Evolutionary conservation across 2,797 vertebrate species (phyloP).

Genomic region (Poecilia velifera): DNA sequence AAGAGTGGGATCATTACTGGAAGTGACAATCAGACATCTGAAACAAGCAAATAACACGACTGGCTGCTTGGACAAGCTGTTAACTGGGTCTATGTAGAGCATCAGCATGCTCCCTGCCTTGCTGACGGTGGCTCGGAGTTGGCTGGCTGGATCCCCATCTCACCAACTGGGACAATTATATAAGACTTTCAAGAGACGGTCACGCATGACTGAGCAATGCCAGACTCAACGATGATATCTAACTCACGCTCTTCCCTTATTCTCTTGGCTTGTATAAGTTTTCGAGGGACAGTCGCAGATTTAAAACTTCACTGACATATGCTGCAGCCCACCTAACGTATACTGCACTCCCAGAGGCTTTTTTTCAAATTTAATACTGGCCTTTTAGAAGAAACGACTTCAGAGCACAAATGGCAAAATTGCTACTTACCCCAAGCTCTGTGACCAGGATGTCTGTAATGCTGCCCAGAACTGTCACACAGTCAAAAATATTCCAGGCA

Average conservation of each 20-base stretch:
- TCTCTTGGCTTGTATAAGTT: slow-evolving; percentile 43
- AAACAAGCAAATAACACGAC: slow-evolving; percentile 32
- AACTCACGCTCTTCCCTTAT: slow-evolving; percentile 50
- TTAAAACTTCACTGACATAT: slow-evolving; percentile 30
- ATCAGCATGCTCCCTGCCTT: slow-evolving; percentile 44
- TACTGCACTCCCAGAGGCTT: neutral
- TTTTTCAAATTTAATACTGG: slow-evolving; percentile 10
- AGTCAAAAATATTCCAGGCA: slow-evolving; percentile 98
- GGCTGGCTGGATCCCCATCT: slow-evolving; percentile 46
- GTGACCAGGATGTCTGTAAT: slow-evolving; percentile 98
- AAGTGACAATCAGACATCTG: slow-evolving; percentile 17
- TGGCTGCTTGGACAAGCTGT: slow-evolving; percentile 41
- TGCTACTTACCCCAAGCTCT: slow-evolving; percentile 91
- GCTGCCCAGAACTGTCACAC: slow-evolving; percentile 97
- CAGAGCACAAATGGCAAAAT: slow-evolving; percentile 9
- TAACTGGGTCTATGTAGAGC: slow-evolving; percentile 33
- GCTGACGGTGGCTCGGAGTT: slow-evolving; percentile 41
- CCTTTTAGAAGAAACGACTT: slow-evolving; percentile 10
- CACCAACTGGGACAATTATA: slow-evolving; percentile 80
- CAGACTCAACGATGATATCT: slow-evolving; percentile 52
- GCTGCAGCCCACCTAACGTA: slow-evolving; percentile 4
- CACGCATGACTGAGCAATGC: slow-evolving; percentile 74
- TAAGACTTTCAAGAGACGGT: slow-evolving; percentile 80
- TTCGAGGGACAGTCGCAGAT: slow-evolving; percentile 45
- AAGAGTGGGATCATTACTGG: neutral